Percentiles rank a stretch among this genome's conserved stretches.
Conservation (phyloP, 1,140 invertebrate genomes). For the Saxidomus purpurata region DNA sequence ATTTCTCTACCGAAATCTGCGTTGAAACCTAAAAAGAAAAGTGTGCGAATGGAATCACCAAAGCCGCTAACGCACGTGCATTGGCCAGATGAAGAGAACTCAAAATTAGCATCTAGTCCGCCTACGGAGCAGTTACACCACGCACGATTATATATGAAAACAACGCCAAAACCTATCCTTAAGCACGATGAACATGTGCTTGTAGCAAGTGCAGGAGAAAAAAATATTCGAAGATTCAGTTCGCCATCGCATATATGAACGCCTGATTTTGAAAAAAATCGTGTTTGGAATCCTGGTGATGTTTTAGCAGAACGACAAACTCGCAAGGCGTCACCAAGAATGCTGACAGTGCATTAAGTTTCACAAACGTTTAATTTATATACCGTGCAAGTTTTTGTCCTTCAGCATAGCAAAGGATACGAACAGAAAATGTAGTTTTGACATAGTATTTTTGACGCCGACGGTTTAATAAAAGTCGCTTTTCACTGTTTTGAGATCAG, state of each 20-base stretch:
- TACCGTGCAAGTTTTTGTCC: too few species aligned
- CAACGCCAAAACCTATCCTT: slow-evolving; percentile 61
- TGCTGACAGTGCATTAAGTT: background rate
- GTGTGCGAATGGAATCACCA: slow-evolving; percentile 33
- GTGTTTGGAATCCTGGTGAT: background rate
- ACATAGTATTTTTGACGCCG: background rate
- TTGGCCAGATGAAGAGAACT: slow-evolving; percentile 46
- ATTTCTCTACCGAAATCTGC: background rate
- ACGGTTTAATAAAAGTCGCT: too few species aligned
- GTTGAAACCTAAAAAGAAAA: background rate
- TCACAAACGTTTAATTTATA: too few species aligned
- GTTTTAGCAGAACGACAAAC: background rate
- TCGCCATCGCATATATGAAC: slow-evolving; percentile 6
- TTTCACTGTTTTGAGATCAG: too few species aligned
- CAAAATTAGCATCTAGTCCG: slow-evolving; percentile 8
- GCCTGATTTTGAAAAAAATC: background rate
- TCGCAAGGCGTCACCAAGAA: background rate
- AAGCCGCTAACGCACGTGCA: slow-evolving; percentile 53
- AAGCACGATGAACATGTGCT: slow-evolving; percentile 55
- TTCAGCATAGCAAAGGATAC: too few species aligned
- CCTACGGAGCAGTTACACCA: slow-evolving; percentile 4
- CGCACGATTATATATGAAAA: slow-evolving; percentile 55
- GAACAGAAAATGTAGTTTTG: background rate
- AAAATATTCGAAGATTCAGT: background rate
- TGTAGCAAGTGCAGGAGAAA: background rate